Evolutionary conservation across 2,113 vertebrate genomes (phyloP), one percentile per base, ranked within the genome.

Genomic region (Mellivora capensis): DNA sequence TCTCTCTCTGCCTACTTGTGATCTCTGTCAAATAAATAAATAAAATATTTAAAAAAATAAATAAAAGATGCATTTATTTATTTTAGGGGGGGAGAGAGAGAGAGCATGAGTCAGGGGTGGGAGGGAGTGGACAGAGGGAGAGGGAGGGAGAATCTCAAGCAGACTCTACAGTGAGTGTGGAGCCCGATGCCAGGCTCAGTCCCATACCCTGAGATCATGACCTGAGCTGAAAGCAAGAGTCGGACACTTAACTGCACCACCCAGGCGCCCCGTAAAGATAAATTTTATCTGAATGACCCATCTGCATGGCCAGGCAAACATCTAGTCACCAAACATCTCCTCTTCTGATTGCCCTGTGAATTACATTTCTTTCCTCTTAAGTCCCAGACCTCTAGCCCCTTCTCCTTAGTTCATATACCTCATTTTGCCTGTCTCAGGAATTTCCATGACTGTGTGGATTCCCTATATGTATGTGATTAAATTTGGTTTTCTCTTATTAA

Each of bases 131-230:
- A 2, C 14, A 34, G 62, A n/a, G 34, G 31, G 31, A n/a, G 31
- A 67, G 64, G 64, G 64, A 67, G 64, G 31, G 17, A n/a, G 15
- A 69, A 69, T 69, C 31, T 69, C 64, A 69, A 69, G 64, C 31
- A n/a, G 64, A 67, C 31, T 34, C 64, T 31, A 67, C 6, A 31
- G 31, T n/a, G 34, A 20, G 64, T 6, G 6, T n/a, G 34, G 64
- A n/a, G 20, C 17, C 31, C 0, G 67, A n/a, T 1, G 3, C 17
- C 0, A 17, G 34, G 67, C 67, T 69, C 2, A 3, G 17, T 69
- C 67, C 17, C 34, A n/a, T 1, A n/a, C 17, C 17, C 67, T 20
- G 67, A 69, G 34, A 37, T 69, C 34, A 37, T 31, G 29, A 69
- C 67, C 67, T 21, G 18, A 69, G 18, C 67, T 18, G 8, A 69